Percentiles rank a stretch among this genome's conserved stretches.
These are phyloP conservation scores for Uropsilus gracilis DNA, from an alignment of 2,113 vertebrate genomes.

Conservation along the genomic window DNA sequence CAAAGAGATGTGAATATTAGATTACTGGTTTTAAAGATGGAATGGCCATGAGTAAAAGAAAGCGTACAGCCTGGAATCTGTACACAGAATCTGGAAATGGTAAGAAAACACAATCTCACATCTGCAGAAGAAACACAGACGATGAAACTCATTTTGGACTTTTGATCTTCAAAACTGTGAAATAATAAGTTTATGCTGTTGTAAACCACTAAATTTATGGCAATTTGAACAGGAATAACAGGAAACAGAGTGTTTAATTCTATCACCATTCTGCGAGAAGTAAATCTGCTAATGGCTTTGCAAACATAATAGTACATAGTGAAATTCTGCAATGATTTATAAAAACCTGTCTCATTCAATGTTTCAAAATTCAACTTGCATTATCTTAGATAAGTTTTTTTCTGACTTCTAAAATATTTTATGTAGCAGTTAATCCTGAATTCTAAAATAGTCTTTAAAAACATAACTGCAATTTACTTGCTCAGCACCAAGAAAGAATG, in stretches of 20 bases:
- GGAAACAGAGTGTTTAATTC: background rate
- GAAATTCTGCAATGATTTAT: slow-evolving; percentile 1
- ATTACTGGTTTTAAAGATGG: background rate
- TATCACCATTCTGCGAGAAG: background rate
- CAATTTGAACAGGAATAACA: background rate
- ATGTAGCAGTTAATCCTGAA: background rate
- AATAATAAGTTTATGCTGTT: background rate
- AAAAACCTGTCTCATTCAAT: background rate
- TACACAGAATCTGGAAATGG: background rate
- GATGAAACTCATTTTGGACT: background rate
- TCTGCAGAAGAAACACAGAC: background rate
- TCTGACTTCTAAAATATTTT: background rate
- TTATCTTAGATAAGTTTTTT: background rate
- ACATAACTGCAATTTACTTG: background rate
- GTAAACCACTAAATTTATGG: background rate
- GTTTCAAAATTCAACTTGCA: slow-evolving; percentile 12
- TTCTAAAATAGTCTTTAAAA: slow-evolving; percentile 26
- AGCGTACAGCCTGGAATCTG: background rate
- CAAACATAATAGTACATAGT: background rate
- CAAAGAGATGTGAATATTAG: background rate
- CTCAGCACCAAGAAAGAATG: background rate
- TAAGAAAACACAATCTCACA: background rate
- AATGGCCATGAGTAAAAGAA: background rate
- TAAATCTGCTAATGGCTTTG: background rate
- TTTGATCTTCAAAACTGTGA: background rate